Base-by-base conservation (phyloP, 1,140 invertebrate genomes). In the Alviniconcha marisindica region DNA sequence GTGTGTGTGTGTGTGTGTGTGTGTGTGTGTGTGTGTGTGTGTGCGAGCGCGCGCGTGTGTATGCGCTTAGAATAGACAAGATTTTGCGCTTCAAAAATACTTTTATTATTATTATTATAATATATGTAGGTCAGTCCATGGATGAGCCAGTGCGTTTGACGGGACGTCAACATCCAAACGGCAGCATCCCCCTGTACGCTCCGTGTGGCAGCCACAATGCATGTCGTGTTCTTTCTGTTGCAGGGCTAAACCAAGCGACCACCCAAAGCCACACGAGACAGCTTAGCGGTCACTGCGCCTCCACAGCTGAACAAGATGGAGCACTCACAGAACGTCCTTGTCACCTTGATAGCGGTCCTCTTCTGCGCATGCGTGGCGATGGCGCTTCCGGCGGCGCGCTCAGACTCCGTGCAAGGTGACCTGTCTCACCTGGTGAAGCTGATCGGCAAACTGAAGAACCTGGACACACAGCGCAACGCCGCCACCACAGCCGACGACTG, bases 301-400 rank as follows among this genome's bases (percentile, higher is more conserved):
- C 36, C n/a, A 24, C 66, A 71, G 1, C 3, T 0, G n/a, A 69
- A 48, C 24, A 77, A 15, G 18, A 85, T 85, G 84, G 84, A 85
- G 42, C 51, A 31, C 54, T 48, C 66, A 21, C 40, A 74, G 12
- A 42, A 48, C 77, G 38, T 38, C 31, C 24, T 77, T 1, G 24
- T 80, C 48, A 79, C 60, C 3, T 44, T 80, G 24, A 14, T 36
- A 69, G 31, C 82, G 0, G 36, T 80, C 38, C 15, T 80, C 38
- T 7, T 78, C 31, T 77, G 74, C 56, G 48, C 74, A 54, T 83
- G 84, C 66, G 38, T 66, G 12, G 28, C 54, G 5, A 44, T n/a
- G 18, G 79, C 79, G 21, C 42, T 76, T 38, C 77, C 73, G 12
- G 74, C 84, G 7, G 54, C 56, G 31, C 79, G 60, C 24, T 14